Base-by-base conservation (phyloP, 2,888 invertebrate genomes). In the Diarsia brunnea region DNA sequence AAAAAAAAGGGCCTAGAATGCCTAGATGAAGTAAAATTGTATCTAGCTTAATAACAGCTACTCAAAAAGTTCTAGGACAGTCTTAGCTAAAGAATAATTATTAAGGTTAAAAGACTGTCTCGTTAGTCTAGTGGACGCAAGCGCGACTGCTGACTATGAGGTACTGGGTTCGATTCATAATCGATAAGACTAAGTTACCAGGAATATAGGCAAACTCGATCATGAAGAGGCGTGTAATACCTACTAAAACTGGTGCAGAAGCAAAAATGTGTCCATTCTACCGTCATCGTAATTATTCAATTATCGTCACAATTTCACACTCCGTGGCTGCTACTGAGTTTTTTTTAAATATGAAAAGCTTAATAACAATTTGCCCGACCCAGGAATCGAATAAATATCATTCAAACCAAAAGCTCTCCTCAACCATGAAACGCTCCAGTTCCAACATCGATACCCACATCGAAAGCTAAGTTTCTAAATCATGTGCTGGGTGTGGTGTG, bases 401-500 rank as follows among this genome's bases (percentile, higher is more conserved):
- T 11, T 4, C 10, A 47, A 69, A 5, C 1, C 38, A 27, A 55
- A 2, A 73, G 5, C 16, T 21, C 1, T 24, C 1, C 27, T 16
- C 31, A 45, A 47, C 11, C 21, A 14, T 10, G 21, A 16, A 16
- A 43, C 12, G 19, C 43, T 66, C 51, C 31, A 66, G 16, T 73
- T 73, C 10, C 24, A 68, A 51, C 31, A 74, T 19, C 43, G 0
- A 67, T 64, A 68, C n/a, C 58, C 31, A 73, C 12, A 75, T 64
- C 11, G 43, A 51, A 49, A 73, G 38, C 65, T 71, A 61, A 75
- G 78, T 81, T 75, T 82, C 73, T 86, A 84, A 78, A 82, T 86
- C 74, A 84, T 79, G 19, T 4, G 12, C 76, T 81, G 82, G 87
- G 87, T 84, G 81, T 84, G 80, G 73, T 66, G 27, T 47, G 24